Evolutionary conservation across 2,888 invertebrate species (phyloP), one percentile per base, ranked within the genome.

Genomic region (Agrotis ipsilon): DNA sequence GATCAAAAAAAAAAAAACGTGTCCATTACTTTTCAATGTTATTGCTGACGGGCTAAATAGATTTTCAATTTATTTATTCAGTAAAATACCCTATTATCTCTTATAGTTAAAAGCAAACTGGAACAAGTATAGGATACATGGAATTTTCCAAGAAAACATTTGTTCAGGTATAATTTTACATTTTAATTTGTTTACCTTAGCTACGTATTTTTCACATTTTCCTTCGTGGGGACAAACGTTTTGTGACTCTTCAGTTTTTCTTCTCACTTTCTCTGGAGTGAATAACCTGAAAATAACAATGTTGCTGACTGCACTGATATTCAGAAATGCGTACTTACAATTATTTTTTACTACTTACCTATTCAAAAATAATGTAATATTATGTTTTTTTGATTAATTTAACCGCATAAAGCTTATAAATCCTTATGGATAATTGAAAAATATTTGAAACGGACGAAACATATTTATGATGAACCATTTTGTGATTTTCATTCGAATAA

Each of bases 181-280:
- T n/a, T n/a, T n/a, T n/a, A n/a, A n/a, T n/a, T n/a, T n/a, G n/a
- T n/a, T n/a, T 84, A 96, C 96, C 92, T 94, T 94, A 0, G 91
- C 78, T 55, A 96, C 87, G 72, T 93, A 87, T 82, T 90, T 92
- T 45, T 81, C 71, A 74, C 96, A 96, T 0, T 85, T 66, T 0
- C 93, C 96, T 11, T 90, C 86, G 55, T 96, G 96, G 2, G 96
- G 96, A 78, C 96, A 96, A 0, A 92, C 89, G 19, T 87, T 90
- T 19, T 88, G 73, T 0, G 82, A 83, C 0, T 86, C 86, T 2
- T 92, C 91, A 7, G 87, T 72, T 88, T 93, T 93, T 79, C 86
- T 85, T 80, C 90, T 90, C 0, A 96, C 96, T 85, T 94, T 96
- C 70, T 96, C 96, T 52, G 96, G 93, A 46, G 94, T 95, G 68